Base-by-base conservation (phyloP, 1,140 invertebrate genomes). In the Drosophila obscura region DNA sequence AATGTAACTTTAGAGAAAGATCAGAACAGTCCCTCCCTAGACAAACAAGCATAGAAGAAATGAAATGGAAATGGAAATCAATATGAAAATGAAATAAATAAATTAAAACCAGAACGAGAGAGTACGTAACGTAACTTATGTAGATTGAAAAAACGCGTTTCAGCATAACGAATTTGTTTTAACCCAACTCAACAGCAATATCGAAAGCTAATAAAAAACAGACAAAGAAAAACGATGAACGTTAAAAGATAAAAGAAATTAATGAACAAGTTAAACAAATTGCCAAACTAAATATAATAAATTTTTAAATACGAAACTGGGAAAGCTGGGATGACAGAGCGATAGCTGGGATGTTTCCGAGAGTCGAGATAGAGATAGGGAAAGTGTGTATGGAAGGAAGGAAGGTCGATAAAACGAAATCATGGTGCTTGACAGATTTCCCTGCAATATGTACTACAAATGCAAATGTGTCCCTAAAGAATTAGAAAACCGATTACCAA, bases 161-260 rank as follows among this genome's bases (percentile, higher is more conserved):
- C 83, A 87, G 61, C 48, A 67, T 82, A 69, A 88, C 83, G 83
- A 87, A 87, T 87, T 87, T 87, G 83, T 82, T 88, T 79, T 65
- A 79, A 71, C 48, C 48, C 43, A 49, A 71, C 53, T 57, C 57
- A 73, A 82, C 82, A 68, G 71, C 74, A 82, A 85, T 64, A 81
- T 76, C 49, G 8, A 56, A 49, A 69, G 41, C 24, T 39, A 57
- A 57, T 51, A 48, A 13, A 13, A 19, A 65, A 39, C 11, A 39
- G 35, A 39, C 35, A 39, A 39, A 13, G 4, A 9, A 9, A 31
- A 31, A 8, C 7, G 7, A 56, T 19, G 59, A 69, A 26, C 19
- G 19, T 19, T 35, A 41, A 28, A 39, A 13, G 4, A 39, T 39
- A 13, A 11, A 39, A 39, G 11, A 39, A 39, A 39, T 39, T 39